Conservation (phyloP, 2,888 invertebrate species). For the Drosophila dives region DNA sequence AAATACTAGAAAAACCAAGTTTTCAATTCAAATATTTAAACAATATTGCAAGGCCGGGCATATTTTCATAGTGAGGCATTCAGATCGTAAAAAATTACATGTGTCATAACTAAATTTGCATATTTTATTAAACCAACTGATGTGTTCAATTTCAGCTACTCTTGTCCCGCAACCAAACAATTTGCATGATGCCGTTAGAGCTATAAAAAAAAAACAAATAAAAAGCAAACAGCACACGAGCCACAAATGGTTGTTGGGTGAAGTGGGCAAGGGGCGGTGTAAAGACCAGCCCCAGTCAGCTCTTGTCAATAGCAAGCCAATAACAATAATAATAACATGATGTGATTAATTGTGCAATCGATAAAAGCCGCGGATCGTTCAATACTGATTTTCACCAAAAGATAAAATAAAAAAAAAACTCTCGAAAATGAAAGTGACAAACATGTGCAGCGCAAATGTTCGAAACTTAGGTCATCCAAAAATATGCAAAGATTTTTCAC, state of each 20-base stretch:
- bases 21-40: conserved; percentile 19
- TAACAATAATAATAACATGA: conserved; percentile 44
- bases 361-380: conserved; percentile 39
- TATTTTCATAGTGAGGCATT: conserved; percentile 1
- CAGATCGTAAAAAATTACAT: conserved; percentile 41
- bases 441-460: conserved; percentile 34
- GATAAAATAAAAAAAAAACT: conserved; percentile 27
- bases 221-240: conserved; percentile 38
- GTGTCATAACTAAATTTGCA: conserved; percentile 48
- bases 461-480: conserved; percentile 1
- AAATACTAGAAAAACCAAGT: not conserved
- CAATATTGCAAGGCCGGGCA: conserved; percentile 32
- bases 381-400: conserved; percentile 41
- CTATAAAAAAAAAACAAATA: conserved; percentile 22
- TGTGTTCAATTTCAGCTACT: conserved; percentile 29
- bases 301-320: conserved; percentile 26
- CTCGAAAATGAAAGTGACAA: conserved; percentile 58
- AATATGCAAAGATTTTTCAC: conserved; percentile 37
- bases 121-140: conserved; percentile 64
- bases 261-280: not conserved
- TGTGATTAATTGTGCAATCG: conserved; percentile 65
- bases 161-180: conserved; percentile 34
- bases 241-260: conserved; percentile 44
- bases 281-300: conserved; percentile 18
- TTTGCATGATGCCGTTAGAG: conserved; percentile 58